Conservation (phyloP, 2,888 invertebrate genomes). For the Zaprionus obscuricornis region DNA sequence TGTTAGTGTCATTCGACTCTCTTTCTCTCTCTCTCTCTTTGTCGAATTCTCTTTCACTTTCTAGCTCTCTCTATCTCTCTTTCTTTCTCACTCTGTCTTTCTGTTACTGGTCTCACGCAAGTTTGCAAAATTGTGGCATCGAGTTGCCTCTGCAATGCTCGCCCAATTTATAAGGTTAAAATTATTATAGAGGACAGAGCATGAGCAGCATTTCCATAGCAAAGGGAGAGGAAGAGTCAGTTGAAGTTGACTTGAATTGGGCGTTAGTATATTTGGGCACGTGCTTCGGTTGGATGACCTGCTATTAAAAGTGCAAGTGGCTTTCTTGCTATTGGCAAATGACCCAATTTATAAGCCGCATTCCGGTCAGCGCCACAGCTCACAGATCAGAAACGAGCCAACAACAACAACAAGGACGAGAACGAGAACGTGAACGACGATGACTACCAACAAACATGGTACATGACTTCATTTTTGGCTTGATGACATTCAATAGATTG, state of each 20-base stretch:
- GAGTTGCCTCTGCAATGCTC: conserved; percentile 32
- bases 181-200: conserved; percentile 54
- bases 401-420: background rate
- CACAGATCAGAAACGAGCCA: too few relatives aligned
- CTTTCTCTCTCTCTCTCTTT: too few relatives aligned
- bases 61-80: too few relatives aligned
- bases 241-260: conserved; percentile 46
- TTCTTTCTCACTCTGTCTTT: too few relatives aligned
- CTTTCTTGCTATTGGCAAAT: conserved; percentile 72
- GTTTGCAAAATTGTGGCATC: conserved; percentile 77
- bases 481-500: conserved; percentile 47
- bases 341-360: conserved; percentile 73
- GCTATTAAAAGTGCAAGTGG: conserved; percentile 77
- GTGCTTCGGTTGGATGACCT: conserved; percentile 49
- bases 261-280: conserved; percentile 26
- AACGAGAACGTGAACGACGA: too few relatives aligned
- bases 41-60: too few relatives aligned
- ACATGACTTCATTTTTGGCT: conserved; percentile 40
- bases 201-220: too few relatives aligned
- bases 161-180: conserved; percentile 78
- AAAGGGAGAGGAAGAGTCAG: background rate
- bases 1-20: conserved; percentile 64
- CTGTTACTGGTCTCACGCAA: conserved; percentile 77
- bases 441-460: background rate
- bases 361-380: conserved; percentile 60